These are phyloP conservation scores for Acinonyx jubatus DNA, from an alignment of 2,113 vertebrate species.

Conservation along the genomic window DNA sequence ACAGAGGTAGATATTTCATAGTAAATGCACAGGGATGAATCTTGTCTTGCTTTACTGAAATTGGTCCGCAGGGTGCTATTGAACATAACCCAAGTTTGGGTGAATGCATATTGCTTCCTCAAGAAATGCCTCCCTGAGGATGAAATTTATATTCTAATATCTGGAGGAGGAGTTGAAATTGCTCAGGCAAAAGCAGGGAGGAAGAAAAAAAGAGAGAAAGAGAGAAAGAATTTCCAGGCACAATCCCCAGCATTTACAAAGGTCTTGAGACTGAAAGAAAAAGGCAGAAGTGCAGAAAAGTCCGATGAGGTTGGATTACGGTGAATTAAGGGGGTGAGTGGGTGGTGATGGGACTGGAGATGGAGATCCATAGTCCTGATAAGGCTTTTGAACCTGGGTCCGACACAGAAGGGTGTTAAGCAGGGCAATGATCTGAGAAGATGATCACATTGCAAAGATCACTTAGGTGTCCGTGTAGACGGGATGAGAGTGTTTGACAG, in stretches of 20 bases:
- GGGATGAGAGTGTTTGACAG: not conserved
- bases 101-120: not conserved
- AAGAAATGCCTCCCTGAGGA: not conserved
- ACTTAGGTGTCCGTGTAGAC: not conserved
- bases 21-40: not conserved
- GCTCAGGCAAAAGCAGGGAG: not conserved
- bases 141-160: not conserved
- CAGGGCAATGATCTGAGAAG: not conserved
- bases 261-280: not conserved
- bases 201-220: not conserved
- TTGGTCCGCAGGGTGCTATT: too few relatives aligned
- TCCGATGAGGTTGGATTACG: not conserved
- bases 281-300: not conserved
- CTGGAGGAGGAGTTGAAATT: not conserved
- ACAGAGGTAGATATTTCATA: accelerated
- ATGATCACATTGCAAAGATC: not conserved
- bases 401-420: not conserved
- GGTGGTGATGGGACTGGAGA: not conserved
- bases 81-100: not conserved
- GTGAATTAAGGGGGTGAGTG: not conserved
- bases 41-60: not conserved
- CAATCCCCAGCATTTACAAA: not conserved
- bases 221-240: not conserved
- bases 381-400: not conserved
- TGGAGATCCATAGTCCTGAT: too few relatives aligned